These are phyloP conservation scores for Bactericera cockerelli DNA, from an alignment of 1,140 invertebrate species.

Conservation along the genomic window DNA sequence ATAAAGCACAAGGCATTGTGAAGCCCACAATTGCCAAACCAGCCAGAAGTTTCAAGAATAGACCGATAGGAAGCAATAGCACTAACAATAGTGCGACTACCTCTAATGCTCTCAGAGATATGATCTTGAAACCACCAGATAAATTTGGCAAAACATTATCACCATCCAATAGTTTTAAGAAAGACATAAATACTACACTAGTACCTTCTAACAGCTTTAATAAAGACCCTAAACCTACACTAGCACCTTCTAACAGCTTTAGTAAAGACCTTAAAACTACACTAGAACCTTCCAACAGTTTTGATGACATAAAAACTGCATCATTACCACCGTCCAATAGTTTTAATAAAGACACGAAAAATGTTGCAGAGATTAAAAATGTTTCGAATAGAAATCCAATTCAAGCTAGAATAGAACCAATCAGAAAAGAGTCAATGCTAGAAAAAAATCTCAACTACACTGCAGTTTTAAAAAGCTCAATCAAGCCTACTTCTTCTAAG, in stretches of 20 bases:
- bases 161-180: constrained; percentile 3
- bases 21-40: not conserved
- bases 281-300: not conserved
- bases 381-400: too few species aligned
- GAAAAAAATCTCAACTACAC: too few species aligned
- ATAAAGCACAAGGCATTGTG: not conserved
- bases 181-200: not conserved
- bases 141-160: not conserved
- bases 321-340: not conserved
- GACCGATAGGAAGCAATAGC: not conserved
- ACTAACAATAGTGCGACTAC: not conserved
- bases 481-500: too few species aligned
- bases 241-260: too few species aligned
- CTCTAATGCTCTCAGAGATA: not conserved
- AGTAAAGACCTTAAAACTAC: too few species aligned
- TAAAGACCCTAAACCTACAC: too few species aligned
- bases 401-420: too few species aligned
- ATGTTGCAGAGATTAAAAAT: too few species aligned
- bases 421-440: too few species aligned
- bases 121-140: constrained; percentile 4
- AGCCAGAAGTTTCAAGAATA: constrained; percentile 1
- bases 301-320: not conserved
- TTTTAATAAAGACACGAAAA: too few species aligned
- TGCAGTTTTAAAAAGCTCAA: too few species aligned
- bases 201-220: not conserved